Conservation (phyloP, 1,140 invertebrate species). For the Ceratoteleas bidentatus region DNA sequence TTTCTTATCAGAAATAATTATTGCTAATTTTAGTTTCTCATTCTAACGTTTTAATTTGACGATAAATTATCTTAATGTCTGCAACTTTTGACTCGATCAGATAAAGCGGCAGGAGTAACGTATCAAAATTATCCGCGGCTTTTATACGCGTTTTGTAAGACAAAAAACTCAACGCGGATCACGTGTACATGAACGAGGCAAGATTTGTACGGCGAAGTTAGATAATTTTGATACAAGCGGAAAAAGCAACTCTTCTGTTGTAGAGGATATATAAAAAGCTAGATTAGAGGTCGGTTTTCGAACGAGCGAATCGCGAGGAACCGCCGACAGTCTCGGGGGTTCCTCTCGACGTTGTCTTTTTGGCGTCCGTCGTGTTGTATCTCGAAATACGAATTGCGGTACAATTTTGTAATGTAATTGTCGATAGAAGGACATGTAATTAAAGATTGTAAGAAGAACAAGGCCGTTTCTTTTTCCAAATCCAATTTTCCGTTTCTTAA, state of each 20-base stretch:
- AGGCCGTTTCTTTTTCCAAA: background rate
- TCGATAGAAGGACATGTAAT: constrained; percentile 73
- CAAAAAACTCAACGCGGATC: constrained; percentile 1
- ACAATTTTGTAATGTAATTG: constrained; percentile 76
- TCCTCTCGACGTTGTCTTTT: constrained; percentile 52
- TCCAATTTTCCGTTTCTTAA: no score
- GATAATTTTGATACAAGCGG: constrained; percentile 51
- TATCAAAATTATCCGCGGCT: constrained; percentile 61
- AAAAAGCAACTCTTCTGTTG: constrained; percentile 35
- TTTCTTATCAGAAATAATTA: no score
- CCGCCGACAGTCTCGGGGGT: constrained; percentile 36
- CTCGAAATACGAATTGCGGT: constrained; percentile 60
- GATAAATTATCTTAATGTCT: no score
- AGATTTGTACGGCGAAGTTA: constrained; percentile 21
- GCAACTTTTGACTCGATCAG: no score
- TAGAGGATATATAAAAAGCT: constrained; percentile 55
- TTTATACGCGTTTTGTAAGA: constrained; percentile 44
- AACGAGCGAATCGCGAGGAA: constrained; percentile 33
- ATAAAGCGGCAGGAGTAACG: constrained; percentile 19
- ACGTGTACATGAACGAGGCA: background rate
- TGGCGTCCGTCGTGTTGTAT: constrained; percentile 63
- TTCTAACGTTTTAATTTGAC: no score
- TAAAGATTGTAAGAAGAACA: constrained; percentile 68
- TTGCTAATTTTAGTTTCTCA: no score
- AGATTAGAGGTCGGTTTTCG: constrained; percentile 37